Evolutionary conservation across 2,113 vertebrate species (phyloP).

Genomic region (Syngnathus typhle): DNA sequence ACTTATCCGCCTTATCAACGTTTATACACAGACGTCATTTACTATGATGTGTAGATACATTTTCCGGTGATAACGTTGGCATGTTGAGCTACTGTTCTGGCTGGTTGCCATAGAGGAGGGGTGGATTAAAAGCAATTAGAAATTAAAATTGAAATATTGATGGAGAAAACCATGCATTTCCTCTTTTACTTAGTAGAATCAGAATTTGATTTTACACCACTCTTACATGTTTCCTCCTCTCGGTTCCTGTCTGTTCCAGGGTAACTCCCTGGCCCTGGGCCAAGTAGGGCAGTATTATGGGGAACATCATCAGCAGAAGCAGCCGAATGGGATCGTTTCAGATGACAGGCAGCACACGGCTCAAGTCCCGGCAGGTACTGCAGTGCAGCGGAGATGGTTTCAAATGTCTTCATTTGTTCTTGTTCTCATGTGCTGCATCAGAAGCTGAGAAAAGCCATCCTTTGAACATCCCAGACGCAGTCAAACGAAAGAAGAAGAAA

Average conservation of each 20-base stretch:
- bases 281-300: slow-evolving; percentile 51
- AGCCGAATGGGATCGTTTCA: slow-evolving; percentile 26
- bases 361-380: slow-evolving; percentile 48
- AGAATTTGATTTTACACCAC: slow-evolving; percentile 12
- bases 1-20: slow-evolving; percentile 2
- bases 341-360: slow-evolving; percentile 41
- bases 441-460: slow-evolving; percentile 84
- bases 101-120: slow-evolving; percentile 18
- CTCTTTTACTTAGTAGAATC: slow-evolving; percentile 6
- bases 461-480: slow-evolving; percentile 75
- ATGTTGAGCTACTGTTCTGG: slow-evolving; percentile 31
- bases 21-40: slow-evolving; percentile 17
- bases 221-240: slow-evolving; percentile 15
- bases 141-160: not conserved
- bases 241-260: slow-evolving; percentile 43
- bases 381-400: not conserved
- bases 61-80: slow-evolving; percentile 37
- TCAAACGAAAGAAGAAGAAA: slow-evolving; percentile 88
- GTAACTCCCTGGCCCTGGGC: slow-evolving; percentile 52
- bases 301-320: slow-evolving; percentile 18
- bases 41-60: slow-evolving; percentile 12
- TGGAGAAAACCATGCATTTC: not conserved
- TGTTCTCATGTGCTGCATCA: slow-evolving; percentile 34
- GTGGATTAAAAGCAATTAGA: not conserved
- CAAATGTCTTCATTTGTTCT: not conserved